Conservation (phyloP, 2,113 vertebrate genomes). For the Typhlomys cinereus region DNA sequence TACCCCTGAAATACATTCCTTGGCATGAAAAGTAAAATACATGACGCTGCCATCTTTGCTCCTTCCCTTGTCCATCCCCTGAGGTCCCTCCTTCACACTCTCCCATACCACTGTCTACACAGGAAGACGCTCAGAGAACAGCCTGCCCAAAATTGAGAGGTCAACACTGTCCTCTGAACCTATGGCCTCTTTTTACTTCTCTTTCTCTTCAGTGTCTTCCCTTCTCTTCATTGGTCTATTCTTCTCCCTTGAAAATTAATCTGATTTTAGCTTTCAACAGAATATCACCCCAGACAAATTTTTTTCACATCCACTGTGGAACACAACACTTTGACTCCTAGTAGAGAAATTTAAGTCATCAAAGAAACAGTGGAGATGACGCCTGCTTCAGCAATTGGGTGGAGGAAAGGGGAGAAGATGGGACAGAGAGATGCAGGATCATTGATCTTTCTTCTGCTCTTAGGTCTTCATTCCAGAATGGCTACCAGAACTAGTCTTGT, state of each 20-base stretch:
- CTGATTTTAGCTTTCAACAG: conserved; percentile 1
- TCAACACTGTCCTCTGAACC: neutral
- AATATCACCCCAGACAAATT: neutral
- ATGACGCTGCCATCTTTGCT: neutral
- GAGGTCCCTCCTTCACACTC: too few species aligned
- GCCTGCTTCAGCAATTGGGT: neutral
- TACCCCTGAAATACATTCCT: neutral
- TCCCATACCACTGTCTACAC: neutral
- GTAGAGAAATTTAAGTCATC: neutral
- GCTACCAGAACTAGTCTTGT: neutral
- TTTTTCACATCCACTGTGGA: neutral
- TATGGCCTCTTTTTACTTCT: neutral
- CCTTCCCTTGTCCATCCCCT: neutral
- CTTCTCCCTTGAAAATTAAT: neutral
- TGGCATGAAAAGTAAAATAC: neutral
- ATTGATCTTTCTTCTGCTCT: neutral
- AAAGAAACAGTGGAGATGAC: neutral
- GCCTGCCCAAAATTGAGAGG: neutral
- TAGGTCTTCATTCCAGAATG: neutral
- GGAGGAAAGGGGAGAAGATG: neutral
- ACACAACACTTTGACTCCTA: conserved; percentile 10
- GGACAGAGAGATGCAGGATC: neutral
- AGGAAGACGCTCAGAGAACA: neutral
- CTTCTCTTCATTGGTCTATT: neutral
- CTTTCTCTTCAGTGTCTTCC: neutral